Percentiles rank a stretch among this genome's conserved stretches.
Evolutionary conservation across 2,113 vertebrate genomes (phyloP).

Genomic region (Alectura lathami): DNA sequence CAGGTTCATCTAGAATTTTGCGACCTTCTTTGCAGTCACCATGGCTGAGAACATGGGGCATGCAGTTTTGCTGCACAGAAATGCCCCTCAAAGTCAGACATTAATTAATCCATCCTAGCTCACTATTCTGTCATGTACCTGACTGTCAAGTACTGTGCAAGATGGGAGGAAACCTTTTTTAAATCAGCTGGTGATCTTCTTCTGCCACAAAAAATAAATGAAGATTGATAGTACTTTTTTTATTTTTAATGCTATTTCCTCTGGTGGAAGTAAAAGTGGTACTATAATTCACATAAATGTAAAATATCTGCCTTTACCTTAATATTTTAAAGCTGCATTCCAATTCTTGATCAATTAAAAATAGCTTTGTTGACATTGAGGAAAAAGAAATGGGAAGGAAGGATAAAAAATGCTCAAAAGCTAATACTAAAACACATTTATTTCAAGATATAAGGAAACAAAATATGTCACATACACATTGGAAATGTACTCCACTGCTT

Average conservation of each 20-base stretch:
- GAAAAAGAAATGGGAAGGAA: background rate
- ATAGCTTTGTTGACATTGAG: background rate
- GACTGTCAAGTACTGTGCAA: background rate
- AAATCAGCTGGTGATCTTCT: background rate
- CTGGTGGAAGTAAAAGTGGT: background rate
- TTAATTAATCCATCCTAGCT: background rate
- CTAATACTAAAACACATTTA: background rate
- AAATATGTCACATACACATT: slow-evolving; percentile 24
- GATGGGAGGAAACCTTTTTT: background rate
- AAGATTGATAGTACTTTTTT: background rate
- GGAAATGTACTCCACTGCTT: background rate
- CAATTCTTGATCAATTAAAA: background rate
- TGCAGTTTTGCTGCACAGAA: background rate
- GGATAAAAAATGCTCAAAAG: background rate
- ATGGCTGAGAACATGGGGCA: background rate
- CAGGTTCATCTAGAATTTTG: background rate
- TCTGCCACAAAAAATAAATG: background rate
- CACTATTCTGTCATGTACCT: background rate
- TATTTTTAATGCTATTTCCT: background rate
- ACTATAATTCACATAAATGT: background rate
- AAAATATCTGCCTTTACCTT: background rate
- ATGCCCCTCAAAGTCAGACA: background rate
- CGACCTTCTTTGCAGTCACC: background rate
- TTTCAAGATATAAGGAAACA: background rate
- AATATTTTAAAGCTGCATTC: slow-evolving; percentile 15